These are phyloP conservation scores for Thereva nobilitata DNA, from an alignment of 2,888 invertebrate genomes.

Conservation along the genomic window DNA sequence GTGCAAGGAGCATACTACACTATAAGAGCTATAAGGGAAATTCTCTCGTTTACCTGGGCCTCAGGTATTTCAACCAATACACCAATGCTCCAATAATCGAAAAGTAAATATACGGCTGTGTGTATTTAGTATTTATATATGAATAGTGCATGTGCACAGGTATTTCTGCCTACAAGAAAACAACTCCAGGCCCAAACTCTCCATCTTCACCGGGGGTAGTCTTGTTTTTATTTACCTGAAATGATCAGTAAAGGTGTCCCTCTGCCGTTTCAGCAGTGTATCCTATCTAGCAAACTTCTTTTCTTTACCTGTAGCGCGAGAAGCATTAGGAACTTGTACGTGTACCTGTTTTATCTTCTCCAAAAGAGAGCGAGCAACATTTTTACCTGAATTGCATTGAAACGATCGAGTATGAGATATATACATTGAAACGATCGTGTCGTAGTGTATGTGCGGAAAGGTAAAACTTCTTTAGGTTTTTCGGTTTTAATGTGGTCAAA, in stretches of 20 bases:
- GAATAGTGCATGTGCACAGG: no score
- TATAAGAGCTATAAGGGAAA: constrained; percentile 26
- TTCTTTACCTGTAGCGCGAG: no score
- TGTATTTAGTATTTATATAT: background rate
- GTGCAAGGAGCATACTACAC: constrained; percentile 30
- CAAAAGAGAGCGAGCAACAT: constrained; percentile 10
- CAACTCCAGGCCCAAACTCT: background rate
- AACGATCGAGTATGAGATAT: background rate
- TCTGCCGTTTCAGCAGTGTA: background rate
- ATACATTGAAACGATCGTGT: background rate
- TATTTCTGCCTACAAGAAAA: constrained; percentile 14
- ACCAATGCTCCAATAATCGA: background rate
- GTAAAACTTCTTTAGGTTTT: constrained; percentile 23
- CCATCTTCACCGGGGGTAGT: constrained; percentile 25
- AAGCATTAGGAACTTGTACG: constrained; percentile 9
- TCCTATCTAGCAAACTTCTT: no score
- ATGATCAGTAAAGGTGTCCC: constrained; percentile 27
- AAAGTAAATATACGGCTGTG: background rate
- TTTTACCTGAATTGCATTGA: constrained; percentile 15
- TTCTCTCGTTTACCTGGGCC: constrained; percentile 40
- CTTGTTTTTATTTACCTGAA: constrained; percentile 37
- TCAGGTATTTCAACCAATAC: constrained; percentile 25
- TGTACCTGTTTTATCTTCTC: constrained; percentile 10
- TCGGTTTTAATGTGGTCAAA: constrained; percentile 40
- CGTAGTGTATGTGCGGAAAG: constrained; percentile 10